Percentiles rank a stretch among this genome's conserved stretches.
These are phyloP conservation scores for Chrysomallon squamiferum DNA, from an alignment of 1,140 invertebrate genomes.

Conservation along the genomic window DNA sequence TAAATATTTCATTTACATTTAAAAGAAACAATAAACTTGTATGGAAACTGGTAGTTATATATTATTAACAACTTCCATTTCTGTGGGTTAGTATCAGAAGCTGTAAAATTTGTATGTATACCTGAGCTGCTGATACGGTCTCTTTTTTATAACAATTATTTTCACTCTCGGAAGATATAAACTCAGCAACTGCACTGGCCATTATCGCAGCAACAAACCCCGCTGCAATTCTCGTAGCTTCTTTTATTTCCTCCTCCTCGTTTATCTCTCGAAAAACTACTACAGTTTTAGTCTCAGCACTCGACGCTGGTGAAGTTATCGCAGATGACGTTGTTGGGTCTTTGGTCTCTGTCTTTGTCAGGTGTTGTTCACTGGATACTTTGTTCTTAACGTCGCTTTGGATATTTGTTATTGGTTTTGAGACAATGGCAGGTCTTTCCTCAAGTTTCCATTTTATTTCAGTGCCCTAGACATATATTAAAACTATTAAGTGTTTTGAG, in stretches of 20 bases:
- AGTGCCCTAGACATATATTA: background rate
- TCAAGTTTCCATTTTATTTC: background rate
- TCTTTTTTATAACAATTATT: background rate
- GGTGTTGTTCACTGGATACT: background rate
- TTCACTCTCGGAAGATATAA: slow-evolving; percentile 15
- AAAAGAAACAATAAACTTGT: no score
- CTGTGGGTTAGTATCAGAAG: no score
- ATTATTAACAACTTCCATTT: no score
- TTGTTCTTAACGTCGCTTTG: background rate
- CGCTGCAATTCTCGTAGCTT: slow-evolving; percentile 20
- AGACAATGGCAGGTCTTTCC: background rate
- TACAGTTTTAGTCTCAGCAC: background rate
- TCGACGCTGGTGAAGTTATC: background rate
- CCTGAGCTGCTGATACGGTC: slow-evolving; percentile 19
- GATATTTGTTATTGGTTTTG: background rate
- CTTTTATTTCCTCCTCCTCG: slow-evolving; percentile 19
- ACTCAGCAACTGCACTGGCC: slow-evolving; percentile 27
- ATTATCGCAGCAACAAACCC: slow-evolving; percentile 32
- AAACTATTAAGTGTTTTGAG: background rate
- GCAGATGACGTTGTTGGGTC: background rate
- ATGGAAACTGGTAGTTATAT: no score
- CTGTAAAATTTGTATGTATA: no score
- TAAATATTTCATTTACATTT: no score
- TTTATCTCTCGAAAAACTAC: background rate
- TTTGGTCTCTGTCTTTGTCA: slow-evolving; percentile 3